A percentile compares a stretch with the other conserved stretches of the same genome.
Evolutionary conservation across 2,888 invertebrate genomes (phyloP).

Genomic region (Phalera bucephala): DNA sequence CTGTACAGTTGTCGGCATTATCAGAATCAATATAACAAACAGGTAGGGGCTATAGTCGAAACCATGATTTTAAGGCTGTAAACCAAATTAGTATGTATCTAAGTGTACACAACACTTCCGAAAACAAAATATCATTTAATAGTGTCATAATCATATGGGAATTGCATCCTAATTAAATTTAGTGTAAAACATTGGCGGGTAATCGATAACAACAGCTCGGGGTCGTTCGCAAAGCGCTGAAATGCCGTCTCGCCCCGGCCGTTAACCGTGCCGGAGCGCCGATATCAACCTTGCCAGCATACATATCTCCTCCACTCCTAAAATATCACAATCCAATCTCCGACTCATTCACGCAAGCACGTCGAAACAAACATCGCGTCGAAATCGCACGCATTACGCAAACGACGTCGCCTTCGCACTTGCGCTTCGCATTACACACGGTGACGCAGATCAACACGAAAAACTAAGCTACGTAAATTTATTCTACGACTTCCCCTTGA

Average conservation of each 20-base stretch:
- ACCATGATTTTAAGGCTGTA: not conserved
- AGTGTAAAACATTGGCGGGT: constrained; percentile 58
- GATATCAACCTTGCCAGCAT: constrained; percentile 61
- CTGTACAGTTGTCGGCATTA: no score
- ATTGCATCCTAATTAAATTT: constrained; percentile 53
- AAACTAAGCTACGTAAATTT: constrained; percentile 22
- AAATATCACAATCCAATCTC: constrained; percentile 14
- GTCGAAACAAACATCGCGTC: constrained; percentile 23
- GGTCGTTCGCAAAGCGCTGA: constrained; percentile 57
- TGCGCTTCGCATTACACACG: constrained; percentile 24
- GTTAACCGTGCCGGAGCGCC: constrained; percentile 72
- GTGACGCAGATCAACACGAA: constrained; percentile 34
- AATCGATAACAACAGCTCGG: constrained; percentile 71
- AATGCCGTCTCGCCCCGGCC: constrained; percentile 62
- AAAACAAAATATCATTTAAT: not conserved
- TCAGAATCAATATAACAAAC: no score
- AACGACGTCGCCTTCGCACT: constrained; percentile 26
- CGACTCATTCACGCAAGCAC: constrained; percentile 18
- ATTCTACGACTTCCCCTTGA: constrained; percentile 23
- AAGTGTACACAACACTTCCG: not conserved
- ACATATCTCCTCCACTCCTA: constrained; percentile 33
- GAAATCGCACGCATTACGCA: constrained; percentile 23
- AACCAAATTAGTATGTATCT: not conserved
- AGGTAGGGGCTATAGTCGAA: not conserved
- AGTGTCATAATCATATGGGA: constrained; percentile 10